Percentiles rank a stretch among this genome's conserved stretches.
phyloP scores from a whole-genome alignment of 2,113 vertebrate genomes.

The Dryoscopus gambensis region DNA sequence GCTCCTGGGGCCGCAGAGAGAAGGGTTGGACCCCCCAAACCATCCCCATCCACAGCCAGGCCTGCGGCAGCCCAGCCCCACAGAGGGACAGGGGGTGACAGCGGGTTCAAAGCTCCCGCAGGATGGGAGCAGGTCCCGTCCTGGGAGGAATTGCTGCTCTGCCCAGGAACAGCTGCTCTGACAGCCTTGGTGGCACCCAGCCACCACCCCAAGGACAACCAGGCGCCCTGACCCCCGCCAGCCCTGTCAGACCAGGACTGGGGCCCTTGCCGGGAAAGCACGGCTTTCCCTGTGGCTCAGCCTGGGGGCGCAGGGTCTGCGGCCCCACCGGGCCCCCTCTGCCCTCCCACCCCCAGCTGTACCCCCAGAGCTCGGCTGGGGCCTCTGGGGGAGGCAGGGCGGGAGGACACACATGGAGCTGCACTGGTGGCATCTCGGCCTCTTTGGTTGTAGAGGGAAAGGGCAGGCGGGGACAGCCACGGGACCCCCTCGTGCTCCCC shows the following conservation, averaged over 20 bases:
- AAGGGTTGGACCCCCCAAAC: neutral
- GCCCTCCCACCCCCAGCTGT: neutral
- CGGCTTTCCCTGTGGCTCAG: neutral
- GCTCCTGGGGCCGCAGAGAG: neutral
- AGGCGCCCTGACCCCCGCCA: neutral
- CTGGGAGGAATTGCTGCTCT: neutral
- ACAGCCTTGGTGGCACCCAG: neutral
- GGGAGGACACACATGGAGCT: neutral
- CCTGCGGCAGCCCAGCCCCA: neutral
- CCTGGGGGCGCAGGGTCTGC: accelerated
- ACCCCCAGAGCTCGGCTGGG: neutral
- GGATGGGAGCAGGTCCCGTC: neutral
- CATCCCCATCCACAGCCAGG: neutral
- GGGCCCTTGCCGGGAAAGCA: neutral
- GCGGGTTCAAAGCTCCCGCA: neutral
- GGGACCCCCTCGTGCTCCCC: neutral
- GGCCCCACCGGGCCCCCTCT: neutral
- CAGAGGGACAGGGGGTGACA: neutral
- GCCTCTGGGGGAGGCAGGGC: neutral
- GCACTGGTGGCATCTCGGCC: neutral
- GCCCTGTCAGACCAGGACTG: neutral
- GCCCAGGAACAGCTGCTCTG: neutral
- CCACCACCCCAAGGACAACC: neutral
- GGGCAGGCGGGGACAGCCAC: accelerated
- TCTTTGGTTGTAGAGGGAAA: conserved; percentile 6